Evolutionary conservation across 2,113 vertebrate genomes (phyloP), one percentile per base, ranked within the genome.

Genomic region (Callithrix jacchus): DNA sequence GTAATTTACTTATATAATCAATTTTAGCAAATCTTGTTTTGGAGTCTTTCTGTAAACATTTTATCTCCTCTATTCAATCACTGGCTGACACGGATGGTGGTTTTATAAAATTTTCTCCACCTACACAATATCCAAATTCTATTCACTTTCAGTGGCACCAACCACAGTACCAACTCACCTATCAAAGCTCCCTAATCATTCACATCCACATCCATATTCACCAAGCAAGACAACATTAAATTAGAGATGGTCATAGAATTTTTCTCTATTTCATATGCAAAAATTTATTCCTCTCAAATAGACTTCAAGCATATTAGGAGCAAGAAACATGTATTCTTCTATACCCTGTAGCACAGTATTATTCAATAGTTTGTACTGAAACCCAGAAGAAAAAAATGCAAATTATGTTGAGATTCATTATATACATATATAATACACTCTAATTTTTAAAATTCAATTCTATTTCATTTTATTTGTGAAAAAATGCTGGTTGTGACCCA

Each of bases 1-100:
- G 20, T 79, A 25, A 73, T n/a, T 95, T 86, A 76, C 18, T 88
- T 25, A 2, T 45, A n/a, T 88, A 82, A 96, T 96, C 37, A 66
- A 25, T 58, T 97, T 79, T 85, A 92, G 52, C 45, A 96, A 94
- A 96, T 85, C 88, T 93, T 81, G 40, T 91, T 94, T 95, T 40
- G 49, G 83, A 96, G 73, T 95, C 81, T 87, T 92, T 94, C 64
- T 89, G 56, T 79, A 94, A 89, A 85, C 58, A 27, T 58, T 66
- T 91, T 94, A 49, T 89, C 58, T 89, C 27, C 70, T 89, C 25
- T 49, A 80, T 68, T 89, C 91, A 87, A 74, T 89, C 77, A 79
- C 0, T 70, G 71, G 47, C 35, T 79, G 40, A 73, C 47, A 42
- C 74, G 73, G 80, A 87, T 40, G 76, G n/a, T 94, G 87, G 27